Percentiles rank a stretch among this genome's conserved stretches.
Evolutionary conservation across 2,888 invertebrate species (phyloP).

Genomic region (Drosophila fungiperda): DNA sequence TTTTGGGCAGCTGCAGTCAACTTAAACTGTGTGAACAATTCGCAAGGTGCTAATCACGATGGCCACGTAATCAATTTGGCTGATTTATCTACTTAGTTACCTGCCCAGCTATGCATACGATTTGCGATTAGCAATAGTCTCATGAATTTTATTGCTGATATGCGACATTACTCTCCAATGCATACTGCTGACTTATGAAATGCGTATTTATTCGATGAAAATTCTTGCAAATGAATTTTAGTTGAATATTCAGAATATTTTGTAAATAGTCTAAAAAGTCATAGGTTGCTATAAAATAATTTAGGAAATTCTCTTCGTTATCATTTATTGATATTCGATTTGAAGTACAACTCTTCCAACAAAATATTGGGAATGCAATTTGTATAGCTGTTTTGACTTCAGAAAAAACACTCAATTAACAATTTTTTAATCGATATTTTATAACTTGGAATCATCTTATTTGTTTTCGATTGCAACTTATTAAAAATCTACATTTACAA

Average conservation of each 20-base stretch:
- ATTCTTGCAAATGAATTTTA: neutral
- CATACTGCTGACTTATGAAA: neutral
- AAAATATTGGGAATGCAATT: neutral
- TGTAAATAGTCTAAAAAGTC: neutral
- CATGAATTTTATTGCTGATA: slow-evolving; percentile 25
- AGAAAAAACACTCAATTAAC: neutral
- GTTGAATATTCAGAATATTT: neutral
- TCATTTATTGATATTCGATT: neutral
- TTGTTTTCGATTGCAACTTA: neutral
- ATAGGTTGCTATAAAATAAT: neutral
- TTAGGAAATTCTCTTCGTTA: neutral
- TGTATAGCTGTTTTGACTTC: neutral
- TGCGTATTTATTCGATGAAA: neutral
- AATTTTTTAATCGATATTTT: neutral
- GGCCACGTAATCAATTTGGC: slow-evolving; percentile 64
- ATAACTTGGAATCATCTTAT: neutral
- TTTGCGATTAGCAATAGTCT: slow-evolving; percentile 42
- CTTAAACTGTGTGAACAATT: slow-evolving; percentile 46
- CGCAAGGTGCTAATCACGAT: slow-evolving; percentile 69
- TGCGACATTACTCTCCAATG: slow-evolving; percentile 19
- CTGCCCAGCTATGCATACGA: slow-evolving; percentile 48
- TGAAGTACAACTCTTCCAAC: neutral
- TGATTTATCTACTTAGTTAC: slow-evolving; percentile 55
- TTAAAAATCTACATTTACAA: too few species aligned
- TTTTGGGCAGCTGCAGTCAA: slow-evolving; percentile 44